A percentile compares a stretch with the other conserved stretches of the same genome.
These are phyloP conservation scores for Polypterus senegalus DNA, from an alignment of 2,113 vertebrate species.

Conservation along the genomic window DNA sequence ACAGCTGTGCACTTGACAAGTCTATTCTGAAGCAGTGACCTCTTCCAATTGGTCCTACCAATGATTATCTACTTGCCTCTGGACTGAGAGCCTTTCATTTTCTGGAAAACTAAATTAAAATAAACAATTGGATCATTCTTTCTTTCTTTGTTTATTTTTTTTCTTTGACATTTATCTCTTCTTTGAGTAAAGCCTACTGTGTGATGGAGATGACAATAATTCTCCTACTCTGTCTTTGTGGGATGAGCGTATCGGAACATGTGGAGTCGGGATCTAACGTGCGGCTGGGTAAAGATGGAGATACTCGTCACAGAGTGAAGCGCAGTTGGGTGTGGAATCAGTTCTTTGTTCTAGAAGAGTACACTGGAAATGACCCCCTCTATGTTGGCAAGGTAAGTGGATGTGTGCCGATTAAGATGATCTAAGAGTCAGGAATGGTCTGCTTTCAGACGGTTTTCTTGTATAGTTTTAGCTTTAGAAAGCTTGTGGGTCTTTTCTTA, in stretches of 20 bases:
- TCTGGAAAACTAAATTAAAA: slow-evolving; percentile 21
- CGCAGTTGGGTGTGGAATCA: slow-evolving; percentile 99
- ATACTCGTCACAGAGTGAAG: slow-evolving; percentile 60
- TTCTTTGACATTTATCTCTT: slow-evolving; percentile 30
- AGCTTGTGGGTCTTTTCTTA: too few relatives aligned
- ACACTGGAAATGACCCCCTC: slow-evolving; percentile 84
- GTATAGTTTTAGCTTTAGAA: too few relatives aligned
- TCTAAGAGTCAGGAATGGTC: too few relatives aligned
- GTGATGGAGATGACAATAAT: slow-evolving; percentile 56
- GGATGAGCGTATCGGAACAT: slow-evolving; percentile 59
- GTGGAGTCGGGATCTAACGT: slow-evolving; percentile 55
- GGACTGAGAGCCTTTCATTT: slow-evolving; percentile 39
- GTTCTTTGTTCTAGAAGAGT: slow-evolving; percentile 96
- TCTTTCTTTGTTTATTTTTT: slow-evolving; percentile 26
- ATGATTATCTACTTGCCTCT: slow-evolving; percentile 46
- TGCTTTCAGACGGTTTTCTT: too few relatives aligned
- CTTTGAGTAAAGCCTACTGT: slow-evolving; percentile 26
- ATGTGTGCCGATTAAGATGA: too few relatives aligned
- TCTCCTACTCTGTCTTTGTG: slow-evolving; percentile 64
- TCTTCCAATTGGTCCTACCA: slow-evolving; percentile 33
- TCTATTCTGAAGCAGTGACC: slow-evolving; percentile 41
- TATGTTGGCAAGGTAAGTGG: slow-evolving; percentile 91
- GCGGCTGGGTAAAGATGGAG: slow-evolving; percentile 50
- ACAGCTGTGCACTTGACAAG: slow-evolving; percentile 37
- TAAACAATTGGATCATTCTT: slow-evolving; percentile 22